These are phyloP conservation scores for Acanthochromis polyacanthus DNA, from an alignment of 2,113 vertebrate species.

Conservation along the genomic window DNA sequence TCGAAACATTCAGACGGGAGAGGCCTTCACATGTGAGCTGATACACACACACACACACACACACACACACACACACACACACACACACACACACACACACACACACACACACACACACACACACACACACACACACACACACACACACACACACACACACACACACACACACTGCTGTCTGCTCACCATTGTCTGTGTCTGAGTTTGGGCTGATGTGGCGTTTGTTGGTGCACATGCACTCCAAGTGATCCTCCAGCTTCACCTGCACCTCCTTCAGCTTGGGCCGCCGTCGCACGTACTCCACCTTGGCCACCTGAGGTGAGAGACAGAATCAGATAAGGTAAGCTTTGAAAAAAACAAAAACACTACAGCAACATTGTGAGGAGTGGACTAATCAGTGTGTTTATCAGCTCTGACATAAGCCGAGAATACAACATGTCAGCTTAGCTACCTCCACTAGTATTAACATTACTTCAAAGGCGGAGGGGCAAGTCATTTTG, in stretches of 20 bases:
- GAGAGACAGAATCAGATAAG: constrained; percentile 23
- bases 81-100: constrained; percentile 13
- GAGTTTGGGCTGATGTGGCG: constrained; percentile 87
- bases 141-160: constrained; percentile 40
- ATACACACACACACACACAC: constrained; percentile 14
- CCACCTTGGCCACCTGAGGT: constrained; percentile 95
- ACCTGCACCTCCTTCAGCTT: constrained; percentile 97
- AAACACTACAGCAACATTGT: background rate
- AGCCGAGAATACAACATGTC: too few species aligned
- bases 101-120: constrained; percentile 33
- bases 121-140: constrained; percentile 28
- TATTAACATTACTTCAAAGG: too few species aligned
- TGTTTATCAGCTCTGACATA: background rate
- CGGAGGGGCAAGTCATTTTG: too few species aligned
- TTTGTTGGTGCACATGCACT: constrained; percentile 90
- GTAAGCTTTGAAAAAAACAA: background rate
- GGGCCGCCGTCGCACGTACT: constrained; percentile 93
- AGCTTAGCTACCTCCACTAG: too few species aligned
- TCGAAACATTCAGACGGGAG: constrained; percentile 56
- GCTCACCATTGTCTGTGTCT: constrained; percentile 91
- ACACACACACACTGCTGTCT: constrained; percentile 13
- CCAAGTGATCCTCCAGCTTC: constrained; percentile 96
- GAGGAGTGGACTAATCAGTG: background rate
- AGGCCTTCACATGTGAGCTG: constrained; percentile 34
- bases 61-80: constrained; percentile 33